Evolutionary conservation across 2,888 invertebrate genomes (phyloP).

Genomic region (Dryomyza anilis): DNA sequence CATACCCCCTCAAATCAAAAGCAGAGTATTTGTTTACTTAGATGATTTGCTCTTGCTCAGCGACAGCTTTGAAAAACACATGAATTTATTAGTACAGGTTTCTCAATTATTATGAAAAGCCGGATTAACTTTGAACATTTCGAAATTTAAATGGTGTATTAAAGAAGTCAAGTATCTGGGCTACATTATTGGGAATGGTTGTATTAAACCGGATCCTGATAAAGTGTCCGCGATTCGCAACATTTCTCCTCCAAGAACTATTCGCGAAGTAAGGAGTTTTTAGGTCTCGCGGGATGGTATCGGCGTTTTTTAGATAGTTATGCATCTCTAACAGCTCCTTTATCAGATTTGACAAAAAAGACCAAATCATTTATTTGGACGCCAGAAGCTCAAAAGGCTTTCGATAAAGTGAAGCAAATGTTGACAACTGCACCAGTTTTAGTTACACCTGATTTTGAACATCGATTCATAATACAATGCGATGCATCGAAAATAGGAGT

Average conservation of each 20-base stretch:
- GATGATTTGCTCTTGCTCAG: too few relatives aligned
- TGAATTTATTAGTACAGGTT: conserved; percentile 28
- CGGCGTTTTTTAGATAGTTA: background rate
- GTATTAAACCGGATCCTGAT: background rate
- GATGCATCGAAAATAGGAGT: background rate
- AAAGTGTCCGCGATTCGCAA: background rate
- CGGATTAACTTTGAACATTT: conserved; percentile 33
- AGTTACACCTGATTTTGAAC: background rate
- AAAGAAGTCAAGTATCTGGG: conserved; percentile 30
- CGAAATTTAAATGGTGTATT: conserved; percentile 29
- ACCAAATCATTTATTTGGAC: background rate
- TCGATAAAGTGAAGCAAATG: too few relatives aligned
- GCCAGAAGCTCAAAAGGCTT: background rate
- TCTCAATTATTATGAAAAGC: conserved; percentile 28
- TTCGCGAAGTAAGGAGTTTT: conserved; percentile 1
- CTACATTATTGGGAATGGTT: conserved; percentile 29
- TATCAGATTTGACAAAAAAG: background rate
- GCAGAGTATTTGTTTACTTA: too few relatives aligned
- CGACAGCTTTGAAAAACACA: too few relatives aligned
- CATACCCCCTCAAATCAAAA: too few relatives aligned
- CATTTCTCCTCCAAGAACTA: background rate
- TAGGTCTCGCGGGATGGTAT: background rate
- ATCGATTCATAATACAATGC: too few relatives aligned
- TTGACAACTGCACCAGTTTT: background rate
- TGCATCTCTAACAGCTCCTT: background rate